Percentiles rank a stretch among this genome's conserved stretches.
Conservation (phyloP, 2,113 vertebrate species). For the Marcusenius ussheri region DNA sequence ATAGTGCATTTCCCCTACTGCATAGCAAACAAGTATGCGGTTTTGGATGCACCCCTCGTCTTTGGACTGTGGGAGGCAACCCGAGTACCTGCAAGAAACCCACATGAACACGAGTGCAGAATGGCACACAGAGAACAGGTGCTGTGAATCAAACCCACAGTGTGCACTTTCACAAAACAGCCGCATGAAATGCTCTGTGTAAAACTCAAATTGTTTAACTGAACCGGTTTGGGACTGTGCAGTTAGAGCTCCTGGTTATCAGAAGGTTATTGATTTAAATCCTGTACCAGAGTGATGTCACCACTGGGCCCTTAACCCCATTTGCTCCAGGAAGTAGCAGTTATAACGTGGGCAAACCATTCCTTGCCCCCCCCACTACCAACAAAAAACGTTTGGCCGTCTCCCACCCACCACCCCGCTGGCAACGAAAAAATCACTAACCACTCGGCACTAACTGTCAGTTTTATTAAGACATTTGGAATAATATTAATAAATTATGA, state of each 20-base stretch:
- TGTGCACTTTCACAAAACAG: not conserved
- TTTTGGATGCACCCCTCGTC: not conserved
- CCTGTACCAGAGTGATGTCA: not conserved
- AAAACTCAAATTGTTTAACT: not conserved
- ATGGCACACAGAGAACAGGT: not conserved
- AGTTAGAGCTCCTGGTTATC: not conserved
- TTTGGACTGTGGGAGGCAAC: not conserved
- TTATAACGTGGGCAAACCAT: not conserved
- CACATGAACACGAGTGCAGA: not conserved
- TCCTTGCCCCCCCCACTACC: not conserved
- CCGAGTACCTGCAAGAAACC: not conserved
- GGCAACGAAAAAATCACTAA: not conserved
- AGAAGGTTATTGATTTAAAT: not conserved
- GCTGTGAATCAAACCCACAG: not conserved
- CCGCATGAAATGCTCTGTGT: not conserved
- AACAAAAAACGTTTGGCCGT: not conserved
- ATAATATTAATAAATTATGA: not conserved
- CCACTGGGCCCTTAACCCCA: not conserved
- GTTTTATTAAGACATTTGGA: not conserved
- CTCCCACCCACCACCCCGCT: no score
- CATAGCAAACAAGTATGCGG: not conserved
- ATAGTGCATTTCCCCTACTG: not conserved
- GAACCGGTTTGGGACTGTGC: not conserved
- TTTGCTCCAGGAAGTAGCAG: not conserved
- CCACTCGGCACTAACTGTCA: not conserved